Conservation (phyloP, 2,113 vertebrate genomes). For the Salminus brasiliensis region DNA sequence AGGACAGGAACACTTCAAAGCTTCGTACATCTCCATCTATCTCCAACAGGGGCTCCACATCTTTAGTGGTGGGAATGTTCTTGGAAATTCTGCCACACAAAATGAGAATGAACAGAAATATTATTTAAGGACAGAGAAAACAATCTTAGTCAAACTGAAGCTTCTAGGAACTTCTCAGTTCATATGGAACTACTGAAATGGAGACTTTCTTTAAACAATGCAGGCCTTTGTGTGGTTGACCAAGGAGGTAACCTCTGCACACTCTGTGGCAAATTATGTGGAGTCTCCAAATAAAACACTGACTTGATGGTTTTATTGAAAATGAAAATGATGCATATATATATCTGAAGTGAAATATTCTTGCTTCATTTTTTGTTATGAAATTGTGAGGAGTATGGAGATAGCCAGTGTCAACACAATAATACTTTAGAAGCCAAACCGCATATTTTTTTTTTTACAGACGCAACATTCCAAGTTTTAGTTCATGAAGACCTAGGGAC, state of each 20-base stretch:
- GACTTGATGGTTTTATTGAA: conserved; percentile 28
- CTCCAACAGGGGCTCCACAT: conserved; percentile 96
- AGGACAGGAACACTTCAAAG: conserved; percentile 96
- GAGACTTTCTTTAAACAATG: conserved; percentile 24
- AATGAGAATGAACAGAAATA: not conserved
- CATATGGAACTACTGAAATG: conserved; percentile 16
- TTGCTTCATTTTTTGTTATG: conserved; percentile 13
- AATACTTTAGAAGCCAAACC: conserved; percentile 22
- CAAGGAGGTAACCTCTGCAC: conserved; percentile 9
- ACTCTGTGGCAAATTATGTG: not conserved
- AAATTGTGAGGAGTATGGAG: conserved; percentile 20
- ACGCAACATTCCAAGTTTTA: conserved; percentile 40
- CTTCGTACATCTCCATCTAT: conserved; percentile 95
- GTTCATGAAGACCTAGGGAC: conserved; percentile 30
- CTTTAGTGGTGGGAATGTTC: conserved; percentile 96
- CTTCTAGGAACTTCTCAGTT: not conserved
- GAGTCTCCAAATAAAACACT: conserved; percentile 30
- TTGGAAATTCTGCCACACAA: conserved; percentile 85
- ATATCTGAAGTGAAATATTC: conserved; percentile 9
- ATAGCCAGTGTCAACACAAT: conserved; percentile 42
- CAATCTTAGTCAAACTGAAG: not conserved
- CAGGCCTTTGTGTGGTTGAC: conserved; percentile 23
- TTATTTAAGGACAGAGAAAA: not conserved
- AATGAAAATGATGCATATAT: conserved; percentile 25
- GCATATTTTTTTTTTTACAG: conserved; percentile 25